Percentiles rank a stretch among this genome's conserved stretches.
Conservation (phyloP, 2,113 vertebrate genomes). For the Crotalus tigris region DNA sequence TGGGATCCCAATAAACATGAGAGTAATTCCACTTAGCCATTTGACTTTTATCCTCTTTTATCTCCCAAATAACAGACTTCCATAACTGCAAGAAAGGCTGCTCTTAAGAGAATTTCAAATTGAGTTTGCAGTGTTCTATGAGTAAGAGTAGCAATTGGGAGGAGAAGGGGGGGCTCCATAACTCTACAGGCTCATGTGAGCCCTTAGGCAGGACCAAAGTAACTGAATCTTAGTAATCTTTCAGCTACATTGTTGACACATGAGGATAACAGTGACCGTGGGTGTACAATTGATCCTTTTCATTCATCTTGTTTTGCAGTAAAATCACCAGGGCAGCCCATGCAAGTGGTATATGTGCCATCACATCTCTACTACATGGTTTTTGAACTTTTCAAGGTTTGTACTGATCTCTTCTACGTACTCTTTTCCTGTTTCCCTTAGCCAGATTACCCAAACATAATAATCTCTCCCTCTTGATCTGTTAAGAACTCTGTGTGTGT, state of each 20-base stretch:
- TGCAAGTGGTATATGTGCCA: constrained; percentile 93
- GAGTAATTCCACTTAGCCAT: background rate
- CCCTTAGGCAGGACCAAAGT: background rate
- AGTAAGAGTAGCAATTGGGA: background rate
- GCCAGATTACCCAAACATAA: background rate
- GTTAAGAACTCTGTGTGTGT: no score
- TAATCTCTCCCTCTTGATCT: background rate
- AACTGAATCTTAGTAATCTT: background rate
- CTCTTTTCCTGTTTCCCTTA: background rate
- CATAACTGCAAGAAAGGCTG: background rate
- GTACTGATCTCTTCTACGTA: constrained; percentile 44
- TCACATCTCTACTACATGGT: constrained; percentile 99
- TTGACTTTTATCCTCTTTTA: background rate
- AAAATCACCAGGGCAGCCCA: constrained; percentile 81
- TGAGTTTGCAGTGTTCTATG: background rate
- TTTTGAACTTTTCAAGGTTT: constrained; percentile 98
- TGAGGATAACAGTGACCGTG: background rate
- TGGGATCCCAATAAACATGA: background rate
- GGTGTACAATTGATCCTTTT: constrained; percentile 48
- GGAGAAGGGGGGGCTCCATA: background rate
- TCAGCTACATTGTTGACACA: background rate
- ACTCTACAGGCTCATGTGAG: background rate
- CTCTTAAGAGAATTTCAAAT: background rate
- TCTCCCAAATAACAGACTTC: background rate
- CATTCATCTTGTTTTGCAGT: constrained; percentile 64